These are phyloP conservation scores for Stichodactyla mertensii DNA, from an alignment of 64 coral and sea anemone genomes.

Conservation along the genomic window DNA sequence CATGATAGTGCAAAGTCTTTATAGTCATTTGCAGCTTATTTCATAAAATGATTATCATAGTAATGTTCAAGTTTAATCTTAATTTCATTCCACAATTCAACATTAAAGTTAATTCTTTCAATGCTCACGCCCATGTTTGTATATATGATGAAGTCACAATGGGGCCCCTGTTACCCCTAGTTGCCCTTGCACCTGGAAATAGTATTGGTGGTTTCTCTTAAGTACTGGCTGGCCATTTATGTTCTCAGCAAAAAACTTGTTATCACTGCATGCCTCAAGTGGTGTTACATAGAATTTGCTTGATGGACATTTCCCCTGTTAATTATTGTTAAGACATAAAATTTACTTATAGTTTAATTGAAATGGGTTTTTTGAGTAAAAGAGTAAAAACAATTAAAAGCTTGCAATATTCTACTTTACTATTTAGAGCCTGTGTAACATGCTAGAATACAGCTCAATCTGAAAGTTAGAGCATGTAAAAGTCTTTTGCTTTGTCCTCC, in stretches of 20 bases:
- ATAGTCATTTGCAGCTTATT: no score
- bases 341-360: no score
- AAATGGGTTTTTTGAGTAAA: no score
- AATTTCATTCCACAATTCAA: neutral
- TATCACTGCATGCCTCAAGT: slow-evolving; percentile 5
- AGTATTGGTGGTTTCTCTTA: slow-evolving; percentile 11
- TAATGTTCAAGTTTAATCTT: neutral
- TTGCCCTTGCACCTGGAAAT: slow-evolving; percentile 24
- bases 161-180: neutral
- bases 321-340: no score
- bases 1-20: no score
- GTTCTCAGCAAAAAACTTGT: slow-evolving; percentile 10
- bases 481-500: neutral
- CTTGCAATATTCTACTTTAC: no score
- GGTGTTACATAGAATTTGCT: neutral
- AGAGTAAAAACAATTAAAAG: no score
- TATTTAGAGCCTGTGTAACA: no score
- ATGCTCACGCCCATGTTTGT: slow-evolving; percentile 16
- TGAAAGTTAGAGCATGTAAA: no score
- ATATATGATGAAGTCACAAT: slow-evolving; percentile 32
- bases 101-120: slow-evolving; percentile 22
- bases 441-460: no score
- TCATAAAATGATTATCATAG: slow-evolving; percentile 24
- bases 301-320: slow-evolving; percentile 22
- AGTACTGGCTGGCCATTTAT: neutral